Evolutionary conservation across 2,888 invertebrate genomes (phyloP).

Genomic region (Axea sp.): DNA sequence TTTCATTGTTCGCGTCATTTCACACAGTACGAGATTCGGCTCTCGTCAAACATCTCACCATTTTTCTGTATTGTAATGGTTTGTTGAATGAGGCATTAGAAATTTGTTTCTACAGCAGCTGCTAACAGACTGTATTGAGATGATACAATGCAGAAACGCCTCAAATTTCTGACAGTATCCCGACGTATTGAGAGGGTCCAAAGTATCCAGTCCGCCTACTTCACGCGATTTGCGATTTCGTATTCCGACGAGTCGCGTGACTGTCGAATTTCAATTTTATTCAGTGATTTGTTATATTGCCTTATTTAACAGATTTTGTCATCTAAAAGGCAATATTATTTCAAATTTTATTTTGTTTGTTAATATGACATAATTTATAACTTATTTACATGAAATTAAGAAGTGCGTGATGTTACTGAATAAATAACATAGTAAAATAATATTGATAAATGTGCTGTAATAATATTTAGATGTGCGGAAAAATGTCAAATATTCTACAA

Average conservation of each 20-base stretch:
- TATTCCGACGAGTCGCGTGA: conserved; percentile 41
- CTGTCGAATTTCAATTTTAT: conserved; percentile 17
- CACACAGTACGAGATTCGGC: conserved; percentile 54
- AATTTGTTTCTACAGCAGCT: conserved; percentile 75
- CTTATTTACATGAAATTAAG: conserved; percentile 3
- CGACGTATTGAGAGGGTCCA: conserved; percentile 47
- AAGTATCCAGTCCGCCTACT: conserved; percentile 49
- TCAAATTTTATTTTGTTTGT: not conserved
- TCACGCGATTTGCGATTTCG: conserved; percentile 42
- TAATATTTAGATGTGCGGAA: too few species aligned
- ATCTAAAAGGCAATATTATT: conserved; percentile 1
- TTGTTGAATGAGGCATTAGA: conserved; percentile 75
- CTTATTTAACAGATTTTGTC: conserved; percentile 16
- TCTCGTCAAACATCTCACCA: conserved; percentile 67
- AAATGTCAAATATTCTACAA: too few species aligned
- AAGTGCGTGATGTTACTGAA: too few species aligned
- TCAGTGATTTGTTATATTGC: conserved; percentile 39
- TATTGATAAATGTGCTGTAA: too few species aligned
- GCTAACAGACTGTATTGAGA: conserved; percentile 65
- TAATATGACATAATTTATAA: not conserved
- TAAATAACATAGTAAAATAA: too few species aligned
- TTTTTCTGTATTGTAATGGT: conserved; percentile 69
- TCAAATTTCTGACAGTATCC: conserved; percentile 68
- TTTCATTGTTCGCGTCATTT: conserved; percentile 60
- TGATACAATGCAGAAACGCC: conserved; percentile 70